Evolutionary conservation across 2,888 invertebrate genomes (phyloP).

Genomic region (Scaptomyza parva): DNA sequence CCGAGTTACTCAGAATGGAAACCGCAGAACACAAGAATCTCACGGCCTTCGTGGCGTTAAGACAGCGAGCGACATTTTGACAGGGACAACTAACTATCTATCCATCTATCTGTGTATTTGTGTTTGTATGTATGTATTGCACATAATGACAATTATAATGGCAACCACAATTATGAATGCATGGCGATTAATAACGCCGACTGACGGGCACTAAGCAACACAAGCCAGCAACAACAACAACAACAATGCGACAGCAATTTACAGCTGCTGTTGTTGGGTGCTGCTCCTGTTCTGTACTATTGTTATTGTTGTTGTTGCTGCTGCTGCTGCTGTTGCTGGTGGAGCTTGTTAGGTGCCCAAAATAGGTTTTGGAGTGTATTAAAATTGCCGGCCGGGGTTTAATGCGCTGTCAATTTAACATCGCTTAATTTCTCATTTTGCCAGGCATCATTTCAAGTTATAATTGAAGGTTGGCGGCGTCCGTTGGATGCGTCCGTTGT

Average conservation of each 20-base stretch:
- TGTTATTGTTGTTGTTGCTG: no score
- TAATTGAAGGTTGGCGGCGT: conserved; percentile 38
- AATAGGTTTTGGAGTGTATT: conserved; percentile 72
- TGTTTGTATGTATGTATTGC: conserved; percentile 56
- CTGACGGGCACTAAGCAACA: conserved; percentile 48
- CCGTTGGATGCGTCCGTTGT: conserved; percentile 5
- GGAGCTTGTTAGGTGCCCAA: conserved; percentile 33
- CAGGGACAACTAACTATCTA: conserved; percentile 75
- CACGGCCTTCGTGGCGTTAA: conserved; percentile 40
- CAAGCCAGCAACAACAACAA: conserved; percentile 23
- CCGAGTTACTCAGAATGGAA: conserved; percentile 8
- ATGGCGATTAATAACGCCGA: conserved; percentile 73
- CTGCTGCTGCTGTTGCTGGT: conserved; percentile 37
- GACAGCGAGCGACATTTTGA: conserved; percentile 71
- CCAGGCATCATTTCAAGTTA: conserved; percentile 35
- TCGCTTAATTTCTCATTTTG: conserved; percentile 71
- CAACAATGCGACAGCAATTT: conserved; percentile 35
- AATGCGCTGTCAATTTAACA: conserved; percentile 73
- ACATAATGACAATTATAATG: conserved; percentile 80
- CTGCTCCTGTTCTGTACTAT: conserved; percentile 42
- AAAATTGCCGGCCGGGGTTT: conserved; percentile 57
- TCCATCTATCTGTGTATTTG: conserved; percentile 1
- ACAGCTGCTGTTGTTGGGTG: conserved; percentile 15
- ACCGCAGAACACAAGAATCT: conserved; percentile 37
- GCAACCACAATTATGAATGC: conserved; percentile 78